These are phyloP conservation scores for Tokudaia tokunoshimensis DNA, from an alignment of 2,797 vertebrate species.

Conservation along the genomic window DNA sequence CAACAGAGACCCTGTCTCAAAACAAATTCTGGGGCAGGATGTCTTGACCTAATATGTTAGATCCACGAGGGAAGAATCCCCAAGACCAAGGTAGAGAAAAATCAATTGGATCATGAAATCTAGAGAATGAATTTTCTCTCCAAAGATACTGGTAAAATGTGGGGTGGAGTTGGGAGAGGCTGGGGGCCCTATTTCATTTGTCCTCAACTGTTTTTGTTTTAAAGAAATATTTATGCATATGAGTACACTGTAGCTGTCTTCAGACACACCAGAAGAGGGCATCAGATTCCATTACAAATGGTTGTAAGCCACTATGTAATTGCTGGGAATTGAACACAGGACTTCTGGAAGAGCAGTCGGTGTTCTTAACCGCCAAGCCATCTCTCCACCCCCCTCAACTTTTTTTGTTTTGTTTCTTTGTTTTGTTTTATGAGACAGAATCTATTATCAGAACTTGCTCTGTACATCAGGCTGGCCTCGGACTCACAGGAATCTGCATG, in stretches of 20 bases:
- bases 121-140: not conserved
- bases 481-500: not conserved
- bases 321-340: not conserved
- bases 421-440: not conserved
- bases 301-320: not conserved
- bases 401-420: too few species aligned
- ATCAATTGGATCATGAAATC: not conserved
- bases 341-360: not conserved
- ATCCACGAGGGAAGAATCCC: not conserved
- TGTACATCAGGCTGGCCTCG: not conserved
- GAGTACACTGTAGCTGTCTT: not conserved
- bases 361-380: not conserved
- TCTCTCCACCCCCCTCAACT: not conserved
- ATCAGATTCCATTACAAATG: not conserved
- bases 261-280: not conserved
- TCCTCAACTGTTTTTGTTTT: not conserved
- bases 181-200: not conserved
- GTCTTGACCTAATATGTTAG: not conserved
- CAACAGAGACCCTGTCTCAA: not conserved
- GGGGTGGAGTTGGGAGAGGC: too few species aligned
- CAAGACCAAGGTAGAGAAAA: not conserved
- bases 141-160: not conserved
- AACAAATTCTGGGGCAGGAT: not conserved
- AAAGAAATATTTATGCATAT: not conserved
- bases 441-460: not conserved